Evolutionary conservation across 2,113 vertebrate species (phyloP).

Genomic region (Eublepharis macularius): DNA sequence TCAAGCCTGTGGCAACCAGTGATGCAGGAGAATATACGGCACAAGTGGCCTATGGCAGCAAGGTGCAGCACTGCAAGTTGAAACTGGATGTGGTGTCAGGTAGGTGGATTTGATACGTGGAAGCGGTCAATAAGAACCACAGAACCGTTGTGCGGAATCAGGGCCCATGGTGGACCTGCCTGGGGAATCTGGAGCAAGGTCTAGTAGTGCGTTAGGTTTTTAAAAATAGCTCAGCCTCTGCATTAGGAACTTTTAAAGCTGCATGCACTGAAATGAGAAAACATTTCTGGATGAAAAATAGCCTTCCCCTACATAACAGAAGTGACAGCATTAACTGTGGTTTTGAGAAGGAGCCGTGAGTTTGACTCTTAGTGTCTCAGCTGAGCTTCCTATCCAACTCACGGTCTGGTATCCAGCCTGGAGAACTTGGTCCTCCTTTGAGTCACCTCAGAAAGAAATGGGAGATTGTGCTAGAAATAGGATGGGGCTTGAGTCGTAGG

Average conservation of each 20-base stretch:
- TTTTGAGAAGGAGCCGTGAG: not conserved
- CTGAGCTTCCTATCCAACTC: not conserved
- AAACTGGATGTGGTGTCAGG: conserved; percentile 60
- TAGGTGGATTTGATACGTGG: conserved; percentile 17
- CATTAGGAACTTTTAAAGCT: not conserved
- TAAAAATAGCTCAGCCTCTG: not conserved
- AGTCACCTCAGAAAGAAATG: not conserved
- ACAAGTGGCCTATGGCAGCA: rapidly evolving
- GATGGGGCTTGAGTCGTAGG: not conserved
- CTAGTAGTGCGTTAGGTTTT: not conserved
- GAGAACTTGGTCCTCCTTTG: no score
- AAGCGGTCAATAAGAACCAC: not conserved
- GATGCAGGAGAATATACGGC: conserved; percentile 47
- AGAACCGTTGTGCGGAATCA: not conserved
- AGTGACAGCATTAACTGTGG: not conserved
- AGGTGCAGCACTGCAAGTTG: conserved; percentile 42
- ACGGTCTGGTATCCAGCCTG: not conserved
- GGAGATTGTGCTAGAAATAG: not conserved
- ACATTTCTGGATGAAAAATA: not conserved
- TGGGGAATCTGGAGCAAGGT: not conserved
- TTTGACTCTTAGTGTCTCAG: not conserved
- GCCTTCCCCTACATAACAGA: not conserved
- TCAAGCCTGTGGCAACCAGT: not conserved
- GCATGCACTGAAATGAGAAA: not conserved
- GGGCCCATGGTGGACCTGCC: rapidly evolving